Evolutionary conservation across 2,113 vertebrate species (phyloP).

Genomic region (Erythrolamprus reginae): DNA sequence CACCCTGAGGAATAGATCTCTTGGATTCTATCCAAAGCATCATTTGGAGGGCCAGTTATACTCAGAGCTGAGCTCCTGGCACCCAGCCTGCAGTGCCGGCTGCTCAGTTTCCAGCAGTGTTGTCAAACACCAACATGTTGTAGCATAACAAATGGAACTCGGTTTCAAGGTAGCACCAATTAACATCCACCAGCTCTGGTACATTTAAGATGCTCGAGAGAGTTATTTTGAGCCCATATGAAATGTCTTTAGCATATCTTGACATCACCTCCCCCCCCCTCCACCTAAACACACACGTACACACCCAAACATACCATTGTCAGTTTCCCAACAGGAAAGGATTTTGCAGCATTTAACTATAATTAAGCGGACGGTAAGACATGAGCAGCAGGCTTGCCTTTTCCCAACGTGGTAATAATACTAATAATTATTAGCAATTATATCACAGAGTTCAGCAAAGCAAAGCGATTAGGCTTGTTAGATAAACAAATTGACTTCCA

Average conservation of each 20-base stretch:
- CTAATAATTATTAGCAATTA: not conserved
- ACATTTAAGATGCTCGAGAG: not conserved
- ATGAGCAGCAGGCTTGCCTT: slow-evolving; percentile 29
- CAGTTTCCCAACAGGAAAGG: slow-evolving; percentile 43
- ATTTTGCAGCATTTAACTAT: slow-evolving; percentile 47
- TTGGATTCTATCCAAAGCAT: not conserved
- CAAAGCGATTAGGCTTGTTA: not conserved
- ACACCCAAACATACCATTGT: not conserved
- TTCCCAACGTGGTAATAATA: not conserved
- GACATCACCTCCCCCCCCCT: not conserved
- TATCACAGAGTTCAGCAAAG: not conserved
- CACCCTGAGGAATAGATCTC: not conserved
- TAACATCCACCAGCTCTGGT: slow-evolving; percentile 20
- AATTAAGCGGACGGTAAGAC: slow-evolving; percentile 40
- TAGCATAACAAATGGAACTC: slow-evolving; percentile 36
- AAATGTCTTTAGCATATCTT: not conserved
- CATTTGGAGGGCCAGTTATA: slow-evolving; percentile 14
- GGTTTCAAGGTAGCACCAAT: slow-evolving; percentile 7
- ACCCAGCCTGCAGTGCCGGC: slow-evolving; percentile 5
- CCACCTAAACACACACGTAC: not conserved
- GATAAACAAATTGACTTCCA: slow-evolving; percentile 6
- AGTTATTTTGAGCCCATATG: slow-evolving; percentile 20
- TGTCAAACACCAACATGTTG: slow-evolving; percentile 53
- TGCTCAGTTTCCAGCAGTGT: slow-evolving; percentile 38
- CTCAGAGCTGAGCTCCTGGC: slow-evolving; percentile 15